Evolutionary conservation across 2,888 invertebrate species (phyloP).

Genomic region (Orthosia gothica): DNA sequence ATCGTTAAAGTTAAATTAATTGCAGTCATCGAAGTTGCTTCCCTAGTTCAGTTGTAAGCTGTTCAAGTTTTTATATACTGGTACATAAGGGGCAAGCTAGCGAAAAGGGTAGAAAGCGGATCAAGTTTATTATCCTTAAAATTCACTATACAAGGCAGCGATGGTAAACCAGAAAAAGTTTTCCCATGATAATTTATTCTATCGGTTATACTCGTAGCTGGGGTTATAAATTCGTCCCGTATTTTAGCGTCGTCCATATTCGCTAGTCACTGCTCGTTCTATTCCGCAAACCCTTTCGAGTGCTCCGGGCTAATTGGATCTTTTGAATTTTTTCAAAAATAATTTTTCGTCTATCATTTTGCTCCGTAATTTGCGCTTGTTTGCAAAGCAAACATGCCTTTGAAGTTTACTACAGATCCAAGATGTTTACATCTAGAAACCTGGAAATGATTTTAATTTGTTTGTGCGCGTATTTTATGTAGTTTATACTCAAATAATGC

Average conservation of each 20-base stretch:
- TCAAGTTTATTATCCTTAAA: slow-evolving; percentile 60
- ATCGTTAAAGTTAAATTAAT: slow-evolving; percentile 55
- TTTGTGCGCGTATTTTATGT: not conserved
- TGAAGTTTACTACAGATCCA: slow-evolving; percentile 67
- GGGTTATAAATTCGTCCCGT: slow-evolving; percentile 76
- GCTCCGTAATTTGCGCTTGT: slow-evolving; percentile 72
- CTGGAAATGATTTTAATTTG: slow-evolving; percentile 36
- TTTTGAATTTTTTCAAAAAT: slow-evolving; percentile 83
- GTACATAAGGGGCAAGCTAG: slow-evolving; percentile 45
- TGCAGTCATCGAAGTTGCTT: slow-evolving; percentile 55
- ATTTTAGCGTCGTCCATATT: slow-evolving; percentile 82
- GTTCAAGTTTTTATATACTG: slow-evolving; percentile 57
- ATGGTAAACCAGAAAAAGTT: slow-evolving; percentile 59
- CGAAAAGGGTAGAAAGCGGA: slow-evolving; percentile 54
- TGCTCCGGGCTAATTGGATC: slow-evolving; percentile 85
- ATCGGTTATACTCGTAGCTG: slow-evolving; percentile 75
- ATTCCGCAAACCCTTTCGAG: slow-evolving; percentile 82
- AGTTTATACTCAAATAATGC: slow-evolving; percentile 14
- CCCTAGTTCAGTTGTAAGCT: slow-evolving; percentile 44
- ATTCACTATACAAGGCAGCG: slow-evolving; percentile 62
- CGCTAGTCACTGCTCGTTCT: slow-evolving; percentile 82
- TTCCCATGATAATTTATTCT: slow-evolving; percentile 77
- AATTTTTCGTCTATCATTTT: slow-evolving; percentile 85
- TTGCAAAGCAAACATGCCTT: slow-evolving; percentile 77
- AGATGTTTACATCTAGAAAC: slow-evolving; percentile 44